Evolutionary conservation across 2,888 invertebrate species (phyloP).

Genomic region (Ametastegia equiseti): DNA sequence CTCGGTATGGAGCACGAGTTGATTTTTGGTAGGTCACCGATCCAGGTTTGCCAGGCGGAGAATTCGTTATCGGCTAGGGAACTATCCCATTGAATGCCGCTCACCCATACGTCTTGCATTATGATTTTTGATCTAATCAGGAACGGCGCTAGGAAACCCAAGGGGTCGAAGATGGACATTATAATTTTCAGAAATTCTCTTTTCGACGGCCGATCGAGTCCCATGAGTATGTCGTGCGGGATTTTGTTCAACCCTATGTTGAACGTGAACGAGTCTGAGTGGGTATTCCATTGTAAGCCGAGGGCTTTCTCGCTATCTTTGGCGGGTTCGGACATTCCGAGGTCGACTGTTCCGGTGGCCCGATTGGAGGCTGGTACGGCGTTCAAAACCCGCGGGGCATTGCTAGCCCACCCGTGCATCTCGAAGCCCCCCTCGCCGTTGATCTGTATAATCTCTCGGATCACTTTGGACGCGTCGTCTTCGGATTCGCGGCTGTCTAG

Average conservation of each 20-base stretch:
- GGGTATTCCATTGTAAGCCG: slow-evolving; percentile 56
- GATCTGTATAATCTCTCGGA: slow-evolving; percentile 53
- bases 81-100: slow-evolving; percentile 22
- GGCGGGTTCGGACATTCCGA: neutral
- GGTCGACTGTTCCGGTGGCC: neutral
- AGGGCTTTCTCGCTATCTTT: slow-evolving; percentile 33
- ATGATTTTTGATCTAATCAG: slow-evolving; percentile 6
- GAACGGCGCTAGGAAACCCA: slow-evolving; percentile 60
- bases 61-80: neutral
- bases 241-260: slow-evolving; percentile 51
- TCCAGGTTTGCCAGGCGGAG: neutral
- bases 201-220: slow-evolving; percentile 55
- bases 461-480: slow-evolving; percentile 54
- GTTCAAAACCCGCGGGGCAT: slow-evolving; percentile 20
- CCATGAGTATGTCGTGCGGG: slow-evolving; percentile 49
- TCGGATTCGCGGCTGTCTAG: slow-evolving; percentile 58
- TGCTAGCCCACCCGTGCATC: slow-evolving; percentile 56
- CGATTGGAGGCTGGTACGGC: neutral
- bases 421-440: slow-evolving; percentile 55
- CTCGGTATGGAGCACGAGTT: neutral
- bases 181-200: slow-evolving; percentile 55
- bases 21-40: neutral
- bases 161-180: slow-evolving; percentile 66
- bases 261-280: slow-evolving; percentile 54
- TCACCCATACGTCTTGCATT: slow-evolving; percentile 22